Base-by-base conservation (phyloP, 2,888 invertebrate genomes). In the Sarcophaga rosellei region DNA sequence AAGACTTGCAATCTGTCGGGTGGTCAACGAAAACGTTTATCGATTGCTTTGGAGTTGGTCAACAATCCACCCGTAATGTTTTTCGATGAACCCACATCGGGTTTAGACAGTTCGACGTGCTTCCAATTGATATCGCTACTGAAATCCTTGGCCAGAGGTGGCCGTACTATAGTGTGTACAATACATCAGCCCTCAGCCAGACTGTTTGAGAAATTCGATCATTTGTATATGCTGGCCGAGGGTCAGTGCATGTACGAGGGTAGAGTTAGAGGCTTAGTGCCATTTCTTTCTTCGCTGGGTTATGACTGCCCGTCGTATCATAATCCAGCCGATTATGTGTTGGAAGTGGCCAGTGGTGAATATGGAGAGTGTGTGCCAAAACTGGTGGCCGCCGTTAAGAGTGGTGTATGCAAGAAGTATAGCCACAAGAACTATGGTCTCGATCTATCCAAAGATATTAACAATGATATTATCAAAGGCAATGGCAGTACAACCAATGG, bases 11-110 rank as follows among this genome's bases (percentile, higher is more conserved):
- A 96, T 91, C 94, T 98, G 63, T 98, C 98, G 10, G 98, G 98
- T 23, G 98, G 98, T 0, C 98, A 98, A 94, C 95, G 97, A 88
- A 98, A 98, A 93, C 95, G 98, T 82, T 94, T 98, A 87, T 98
- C 98, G 8, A 98, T 98, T 91, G 98, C 98, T 77, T 94, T 98
- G 91, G 98, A 98, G 94, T 94, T 98, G 92, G 98, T 98, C 73
- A 98, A 98, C 93, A 98, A 98, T 94, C 98, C 99, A 35, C 98
- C 98, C 88, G 97, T 99, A 86, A 98, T 99, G 98, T 99, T 98
- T 93, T 98, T 99, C 92, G 98, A 99, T 91, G 98, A 99, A 93
- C 98, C 98, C 2, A 97, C 97, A 62, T 96, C 98, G 90, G 99
- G 99, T 21, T 94, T 99, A 93, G 99, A 99, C 92, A 98, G 98